Percentiles rank a stretch among this genome's conserved stretches.
Conservation (phyloP, 2,113 vertebrate genomes). For the Spizaetus ornatus region DNA sequence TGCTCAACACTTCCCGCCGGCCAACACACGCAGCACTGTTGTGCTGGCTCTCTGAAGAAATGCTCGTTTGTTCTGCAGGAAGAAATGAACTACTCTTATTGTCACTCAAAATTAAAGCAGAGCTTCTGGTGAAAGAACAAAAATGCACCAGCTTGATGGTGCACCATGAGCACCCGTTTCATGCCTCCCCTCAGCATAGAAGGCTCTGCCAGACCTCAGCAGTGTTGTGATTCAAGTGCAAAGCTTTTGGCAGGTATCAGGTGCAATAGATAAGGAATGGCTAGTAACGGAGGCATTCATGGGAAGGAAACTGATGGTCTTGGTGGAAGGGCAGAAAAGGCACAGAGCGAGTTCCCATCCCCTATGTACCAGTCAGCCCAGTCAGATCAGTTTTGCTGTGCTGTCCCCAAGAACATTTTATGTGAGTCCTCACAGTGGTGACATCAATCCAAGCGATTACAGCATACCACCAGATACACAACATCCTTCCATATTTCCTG, state of each 20-base stretch:
- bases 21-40: neutral
- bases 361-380: neutral
- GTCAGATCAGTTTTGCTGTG: neutral
- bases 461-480: neutral
- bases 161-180: fast-evolving
- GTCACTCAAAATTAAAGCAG: neutral
- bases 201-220: neutral
- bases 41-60: neutral
- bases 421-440: neutral
- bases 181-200: fast-evolving
- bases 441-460: neutral
- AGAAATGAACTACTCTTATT: neutral
- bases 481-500: neutral
- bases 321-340: neutral
- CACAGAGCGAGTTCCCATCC: fast-evolving
- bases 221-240: neutral
- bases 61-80: neutral
- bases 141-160: neutral
- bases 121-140: neutral
- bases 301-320: neutral
- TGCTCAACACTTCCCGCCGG: neutral
- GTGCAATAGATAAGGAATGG: neutral
- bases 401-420: neutral
- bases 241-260: neutral
- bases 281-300: neutral